Percentiles rank a stretch among this genome's conserved stretches.
phyloP scores from a whole-genome alignment of 2,797 vertebrate species.

The Acropternis orthonyx region DNA sequence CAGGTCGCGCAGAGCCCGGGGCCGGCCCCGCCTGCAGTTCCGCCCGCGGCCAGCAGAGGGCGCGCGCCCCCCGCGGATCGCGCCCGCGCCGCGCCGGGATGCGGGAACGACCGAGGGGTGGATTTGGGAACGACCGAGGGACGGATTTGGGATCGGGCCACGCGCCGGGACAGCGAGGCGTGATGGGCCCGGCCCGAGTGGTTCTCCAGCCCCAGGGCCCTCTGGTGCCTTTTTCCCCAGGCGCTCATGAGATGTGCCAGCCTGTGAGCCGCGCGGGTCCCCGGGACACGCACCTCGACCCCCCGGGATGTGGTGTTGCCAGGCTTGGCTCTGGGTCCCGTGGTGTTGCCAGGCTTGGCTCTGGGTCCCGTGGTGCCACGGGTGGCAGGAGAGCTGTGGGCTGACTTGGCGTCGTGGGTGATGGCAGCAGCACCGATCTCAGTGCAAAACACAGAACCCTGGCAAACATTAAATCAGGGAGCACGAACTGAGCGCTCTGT shows the following conservation, averaged over 20 bases:
- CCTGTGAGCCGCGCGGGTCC: not conserved
- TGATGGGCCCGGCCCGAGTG: not conserved
- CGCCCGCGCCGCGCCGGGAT: not conserved
- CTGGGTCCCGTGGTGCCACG: accelerated
- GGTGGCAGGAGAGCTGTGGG: not conserved
- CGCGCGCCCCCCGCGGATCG: not conserved
- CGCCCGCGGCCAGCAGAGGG: slow-evolving; percentile 52
- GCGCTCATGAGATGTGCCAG: not conserved
- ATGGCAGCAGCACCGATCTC: not conserved
- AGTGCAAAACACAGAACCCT: not conserved
- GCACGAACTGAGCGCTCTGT: not conserved
- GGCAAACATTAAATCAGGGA: not conserved
- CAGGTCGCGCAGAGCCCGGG: not conserved
- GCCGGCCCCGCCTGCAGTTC: not conserved
- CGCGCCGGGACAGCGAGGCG: not conserved
- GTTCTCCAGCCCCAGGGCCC: not conserved
- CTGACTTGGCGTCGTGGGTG: not conserved
- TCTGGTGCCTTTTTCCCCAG: not conserved
- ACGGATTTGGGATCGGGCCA: not conserved
- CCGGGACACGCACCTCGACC: not conserved
- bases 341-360: not conserved
- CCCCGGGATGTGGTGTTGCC: not conserved
- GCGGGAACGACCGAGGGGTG: too few relatives aligned
- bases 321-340: too few relatives aligned
- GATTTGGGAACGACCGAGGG: not conserved